Evolutionary conservation across 2,113 vertebrate species (phyloP), one percentile per base, ranked within the genome.

Genomic region (Pipra filicauda): DNA sequence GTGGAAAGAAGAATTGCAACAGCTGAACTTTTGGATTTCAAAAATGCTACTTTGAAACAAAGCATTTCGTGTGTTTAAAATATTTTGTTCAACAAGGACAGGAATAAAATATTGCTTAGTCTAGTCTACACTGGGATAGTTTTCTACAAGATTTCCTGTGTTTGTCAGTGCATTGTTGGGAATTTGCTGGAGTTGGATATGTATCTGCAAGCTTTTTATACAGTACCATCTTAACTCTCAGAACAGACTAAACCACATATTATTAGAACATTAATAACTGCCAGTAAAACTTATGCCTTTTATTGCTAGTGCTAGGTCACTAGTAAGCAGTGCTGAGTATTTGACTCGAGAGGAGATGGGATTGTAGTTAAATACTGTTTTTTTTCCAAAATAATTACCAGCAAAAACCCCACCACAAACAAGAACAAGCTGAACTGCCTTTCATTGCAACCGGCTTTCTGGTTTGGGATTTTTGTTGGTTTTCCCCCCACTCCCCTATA

Each of bases 371-470:
- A 69, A 83, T 77, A 70, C 41, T 55, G 18, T 0, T 10, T 2
- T 30, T 13, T 83, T 70, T 46, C 59, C 15, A 41, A 61, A 88
- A 85, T 90, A 79, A 85, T 92, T 71, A 20, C 24, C 81, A 62
- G 46, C 21, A 69, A 81, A 58, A 85, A 33, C 1, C 28, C 30
- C 37, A 37, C n/a, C 54, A 66, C 69, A 86, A 96, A 49, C 62
- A 83, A 78, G 65, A 89, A 80, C 70, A 81, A 81, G 31, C 24
- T 91, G 73, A 89, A 70, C 19, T 88, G 37, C 69, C 30, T 43
- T 91, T 88, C 65, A 30, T 64, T 89, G 73, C 69, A 95, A 62
- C 43, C 77, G 51, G 28, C 30, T 96, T 92, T 78, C 57, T 93
- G 54, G 24, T 84, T 71, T 77, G 43, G 57, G 57, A 6, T n/a